phyloP scores from a whole-genome alignment of 2,113 vertebrate species.

The Prunella himalayana region DNA sequence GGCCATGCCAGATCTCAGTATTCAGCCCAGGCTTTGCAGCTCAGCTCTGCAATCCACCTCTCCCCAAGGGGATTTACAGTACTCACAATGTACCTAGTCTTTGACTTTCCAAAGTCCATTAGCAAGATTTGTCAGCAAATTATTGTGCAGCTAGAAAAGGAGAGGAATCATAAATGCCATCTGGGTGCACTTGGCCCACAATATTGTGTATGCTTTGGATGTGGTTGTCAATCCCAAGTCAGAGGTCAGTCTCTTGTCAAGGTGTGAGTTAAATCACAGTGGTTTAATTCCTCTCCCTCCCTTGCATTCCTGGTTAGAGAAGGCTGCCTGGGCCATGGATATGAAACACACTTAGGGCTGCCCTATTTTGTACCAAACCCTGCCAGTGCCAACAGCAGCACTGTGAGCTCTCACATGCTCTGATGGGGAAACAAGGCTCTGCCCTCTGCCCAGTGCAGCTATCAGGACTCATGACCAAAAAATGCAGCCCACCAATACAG shows the following conservation, averaged over 20 bases:
- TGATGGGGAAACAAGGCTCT: neutral
- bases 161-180: neutral
- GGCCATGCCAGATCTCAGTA: neutral
- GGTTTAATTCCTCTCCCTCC: neutral
- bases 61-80: neutral
- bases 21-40: neutral
- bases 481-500: neutral
- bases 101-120: neutral
- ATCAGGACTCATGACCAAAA: neutral
- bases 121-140: neutral
- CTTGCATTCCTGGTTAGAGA: neutral
- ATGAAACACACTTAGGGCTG: neutral
- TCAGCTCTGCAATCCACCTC: neutral
- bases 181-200: neutral
- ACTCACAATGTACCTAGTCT: neutral
- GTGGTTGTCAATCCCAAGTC: neutral
- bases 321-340: neutral
- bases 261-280: neutral
- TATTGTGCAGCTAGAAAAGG: neutral
- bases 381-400: neutral
- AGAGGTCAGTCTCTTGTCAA: neutral
- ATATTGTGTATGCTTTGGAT: neutral
- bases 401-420: accelerated
- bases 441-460: neutral
- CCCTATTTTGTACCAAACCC: neutral